These are phyloP conservation scores for Elymnias hypermnestra DNA, from an alignment of 1,140 invertebrate species.

Conservation along the genomic window DNA sequence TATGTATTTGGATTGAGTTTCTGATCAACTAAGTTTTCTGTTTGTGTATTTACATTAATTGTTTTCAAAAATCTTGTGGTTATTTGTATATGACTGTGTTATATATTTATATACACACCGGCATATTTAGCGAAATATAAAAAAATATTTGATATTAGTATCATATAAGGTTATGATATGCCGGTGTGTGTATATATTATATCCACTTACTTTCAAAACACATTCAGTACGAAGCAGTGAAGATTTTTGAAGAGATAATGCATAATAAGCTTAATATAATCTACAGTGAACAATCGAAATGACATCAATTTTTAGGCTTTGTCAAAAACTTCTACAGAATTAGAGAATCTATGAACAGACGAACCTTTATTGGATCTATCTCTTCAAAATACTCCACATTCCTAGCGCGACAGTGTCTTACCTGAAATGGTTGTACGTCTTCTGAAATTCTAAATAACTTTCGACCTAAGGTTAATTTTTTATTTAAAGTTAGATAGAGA, in stretches of 20 bases:
- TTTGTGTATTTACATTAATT: too few relatives aligned
- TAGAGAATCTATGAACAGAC: conserved; percentile 20
- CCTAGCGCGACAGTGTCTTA: conserved; percentile 47
- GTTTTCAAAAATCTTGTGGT: too few relatives aligned
- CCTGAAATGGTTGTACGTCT: conserved; percentile 40
- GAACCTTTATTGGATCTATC: conserved; percentile 56
- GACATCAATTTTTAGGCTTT: not conserved
- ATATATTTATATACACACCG: too few relatives aligned
- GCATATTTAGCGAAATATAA: too few relatives aligned
- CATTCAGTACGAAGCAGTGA: too few relatives aligned
- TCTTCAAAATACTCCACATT: conserved; percentile 61
- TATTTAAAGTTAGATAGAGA: not conserved
- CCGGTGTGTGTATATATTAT: too few relatives aligned
- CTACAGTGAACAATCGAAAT: conserved; percentile 1
- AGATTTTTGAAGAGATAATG: conserved; percentile 51
- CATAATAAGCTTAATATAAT: conserved; percentile 6
- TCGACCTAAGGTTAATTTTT: not conserved
- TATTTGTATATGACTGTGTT: too few relatives aligned
- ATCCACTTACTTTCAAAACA: too few relatives aligned
- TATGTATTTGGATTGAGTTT: too few relatives aligned
- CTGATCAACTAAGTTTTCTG: too few relatives aligned
- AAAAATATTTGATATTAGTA: too few relatives aligned
- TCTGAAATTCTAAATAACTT: conserved; percentile 5
- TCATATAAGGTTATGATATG: too few relatives aligned
- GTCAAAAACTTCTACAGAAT: not conserved